Evolutionary conservation across 2,888 invertebrate species (phyloP).

Genomic region (Chymomyza amoena): DNA sequence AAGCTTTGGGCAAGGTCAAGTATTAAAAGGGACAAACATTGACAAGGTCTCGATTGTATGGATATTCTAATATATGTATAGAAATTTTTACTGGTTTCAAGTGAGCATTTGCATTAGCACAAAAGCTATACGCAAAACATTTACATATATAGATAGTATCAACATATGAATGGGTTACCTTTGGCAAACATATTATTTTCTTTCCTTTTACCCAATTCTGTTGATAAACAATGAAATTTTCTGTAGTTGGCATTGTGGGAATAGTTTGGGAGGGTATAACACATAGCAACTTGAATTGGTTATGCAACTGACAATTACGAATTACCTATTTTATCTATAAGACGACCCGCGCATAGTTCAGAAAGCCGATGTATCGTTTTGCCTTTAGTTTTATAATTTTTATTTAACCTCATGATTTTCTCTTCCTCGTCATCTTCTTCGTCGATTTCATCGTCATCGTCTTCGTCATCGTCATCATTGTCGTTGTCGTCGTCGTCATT

Average conservation of each 20-base stretch:
- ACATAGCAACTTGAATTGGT: slow-evolving; percentile 51
- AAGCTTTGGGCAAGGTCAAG: slow-evolving; percentile 10
- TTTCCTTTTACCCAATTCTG: slow-evolving; percentile 61
- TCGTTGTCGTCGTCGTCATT: slow-evolving; percentile 77
- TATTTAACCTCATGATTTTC: slow-evolving; percentile 76
- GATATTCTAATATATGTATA: slow-evolving; percentile 13
- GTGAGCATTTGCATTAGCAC: slow-evolving; percentile 47
- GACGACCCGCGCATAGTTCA: slow-evolving; percentile 68
- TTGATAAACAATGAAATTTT: slow-evolving; percentile 57
- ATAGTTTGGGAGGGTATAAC: background rate
- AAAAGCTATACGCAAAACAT: slow-evolving; percentile 51
- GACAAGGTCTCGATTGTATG: background rate
- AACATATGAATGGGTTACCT: slow-evolving; percentile 50
- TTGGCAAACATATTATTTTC: slow-evolving; percentile 52
- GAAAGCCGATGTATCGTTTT: slow-evolving; percentile 71
- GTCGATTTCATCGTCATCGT: slow-evolving; percentile 30
- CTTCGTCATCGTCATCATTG: slow-evolving; percentile 73
- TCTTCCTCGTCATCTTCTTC: slow-evolving; percentile 75
- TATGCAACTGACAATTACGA: slow-evolving; percentile 68
- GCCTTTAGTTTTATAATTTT: slow-evolving; percentile 55
- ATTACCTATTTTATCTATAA: slow-evolving; percentile 79
- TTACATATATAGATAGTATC: slow-evolving; percentile 15
- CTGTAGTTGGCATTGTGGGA: slow-evolving; percentile 29
- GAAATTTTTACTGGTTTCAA: slow-evolving; percentile 17
- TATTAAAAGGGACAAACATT: slow-evolving; percentile 24